Evolutionary conservation across 2,113 vertebrate species (phyloP).

Genomic region (Thunnus thynnus): DNA sequence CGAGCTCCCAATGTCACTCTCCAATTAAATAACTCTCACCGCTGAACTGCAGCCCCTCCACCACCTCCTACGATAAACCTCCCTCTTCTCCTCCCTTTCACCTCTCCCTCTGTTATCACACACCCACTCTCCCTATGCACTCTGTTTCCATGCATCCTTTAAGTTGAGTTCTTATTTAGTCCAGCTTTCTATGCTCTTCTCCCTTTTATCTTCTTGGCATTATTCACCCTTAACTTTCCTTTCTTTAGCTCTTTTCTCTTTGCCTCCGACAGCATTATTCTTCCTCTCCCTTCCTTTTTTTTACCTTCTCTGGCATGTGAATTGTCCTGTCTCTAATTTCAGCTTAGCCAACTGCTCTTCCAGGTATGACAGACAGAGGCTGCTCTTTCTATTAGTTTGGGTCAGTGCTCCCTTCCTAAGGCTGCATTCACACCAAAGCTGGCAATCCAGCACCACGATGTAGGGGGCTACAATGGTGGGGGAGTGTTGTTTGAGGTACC

Average conservation of each 20-base stretch:
- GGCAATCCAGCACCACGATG: too few species aligned
- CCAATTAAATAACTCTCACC: constrained; percentile 84
- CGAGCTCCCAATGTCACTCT: constrained; percentile 82
- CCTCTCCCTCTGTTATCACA: constrained; percentile 51
- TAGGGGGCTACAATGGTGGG: too few species aligned
- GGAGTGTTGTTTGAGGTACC: too few species aligned
- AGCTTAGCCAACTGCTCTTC: constrained; percentile 72
- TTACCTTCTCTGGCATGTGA: not conserved
- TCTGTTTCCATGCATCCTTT: constrained; percentile 44
- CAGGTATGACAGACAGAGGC: constrained; percentile 82
- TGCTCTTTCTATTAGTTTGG: constrained; percentile 84
- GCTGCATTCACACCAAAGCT: not conserved
- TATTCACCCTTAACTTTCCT: constrained; percentile 22
- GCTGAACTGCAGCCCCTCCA: constrained; percentile 62
- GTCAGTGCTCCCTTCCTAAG: constrained; percentile 59
- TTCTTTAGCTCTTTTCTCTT: not conserved
- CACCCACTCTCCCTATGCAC: constrained; percentile 22
- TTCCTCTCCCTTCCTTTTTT: not conserved
- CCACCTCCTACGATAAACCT: constrained; percentile 37
- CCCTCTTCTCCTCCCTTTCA: constrained; percentile 63
- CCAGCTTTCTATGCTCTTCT: not conserved
- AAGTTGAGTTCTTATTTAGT: constrained; percentile 50
- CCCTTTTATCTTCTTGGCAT: constrained; percentile 29
- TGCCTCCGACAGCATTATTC: constrained; percentile 2
- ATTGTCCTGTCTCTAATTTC: constrained; percentile 42